phyloP scores from a whole-genome alignment of 2,888 invertebrate genomes.

The Nemoura dubitans region DNA sequence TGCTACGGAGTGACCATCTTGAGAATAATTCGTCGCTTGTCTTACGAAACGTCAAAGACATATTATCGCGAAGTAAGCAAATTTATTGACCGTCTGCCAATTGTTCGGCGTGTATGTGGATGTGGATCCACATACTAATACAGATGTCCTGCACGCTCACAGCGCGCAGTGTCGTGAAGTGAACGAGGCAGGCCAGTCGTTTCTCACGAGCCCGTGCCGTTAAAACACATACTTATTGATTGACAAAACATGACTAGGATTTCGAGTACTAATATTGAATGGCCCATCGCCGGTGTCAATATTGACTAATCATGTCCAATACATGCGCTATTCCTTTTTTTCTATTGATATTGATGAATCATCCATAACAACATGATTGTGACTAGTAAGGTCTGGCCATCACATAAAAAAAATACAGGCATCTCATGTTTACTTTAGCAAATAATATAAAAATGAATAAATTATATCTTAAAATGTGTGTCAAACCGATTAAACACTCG shows the following conservation, averaged over 20 bases:
- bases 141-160: not conserved
- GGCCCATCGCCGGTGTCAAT: constrained; percentile 27
- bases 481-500: not conserved
- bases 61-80: not conserved
- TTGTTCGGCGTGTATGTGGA: not conserved
- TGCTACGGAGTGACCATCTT: constrained; percentile 18
- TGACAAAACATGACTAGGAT: constrained; percentile 18
- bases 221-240: constrained; percentile 30
- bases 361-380: not conserved
- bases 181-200: constrained; percentile 8
- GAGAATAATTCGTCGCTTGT: not conserved
- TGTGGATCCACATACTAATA: constrained; percentile 35
- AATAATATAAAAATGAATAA: not conserved
- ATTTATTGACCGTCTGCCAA: constrained; percentile 38
- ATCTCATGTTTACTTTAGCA: not conserved
- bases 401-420: not conserved
- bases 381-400: not conserved
- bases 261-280: constrained; percentile 23
- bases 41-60: constrained; percentile 28
- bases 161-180: too few relatives aligned
- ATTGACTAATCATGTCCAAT: constrained; percentile 17
- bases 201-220: constrained; percentile 35
- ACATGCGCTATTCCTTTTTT: not conserved
- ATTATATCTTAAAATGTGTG: not conserved
- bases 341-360: constrained; percentile 10